Conservation (phyloP, 2,888 invertebrate genomes). For the Ectobius pallidus region DNA sequence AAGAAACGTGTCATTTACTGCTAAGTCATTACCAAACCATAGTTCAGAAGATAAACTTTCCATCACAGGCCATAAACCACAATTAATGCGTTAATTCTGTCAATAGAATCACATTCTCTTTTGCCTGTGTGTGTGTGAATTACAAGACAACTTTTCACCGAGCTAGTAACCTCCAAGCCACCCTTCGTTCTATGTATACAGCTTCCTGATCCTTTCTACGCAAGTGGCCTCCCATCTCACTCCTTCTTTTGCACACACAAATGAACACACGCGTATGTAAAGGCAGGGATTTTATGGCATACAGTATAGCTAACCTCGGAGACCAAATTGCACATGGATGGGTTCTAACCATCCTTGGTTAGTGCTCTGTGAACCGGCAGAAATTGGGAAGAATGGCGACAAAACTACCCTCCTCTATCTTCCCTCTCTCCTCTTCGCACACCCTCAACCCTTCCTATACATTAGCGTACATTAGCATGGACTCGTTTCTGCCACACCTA, state of each 20-base stretch:
- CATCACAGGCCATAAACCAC: too few relatives aligned
- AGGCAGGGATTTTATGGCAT: background rate
- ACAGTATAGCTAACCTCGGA: constrained; percentile 1
- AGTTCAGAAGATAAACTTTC: too few relatives aligned
- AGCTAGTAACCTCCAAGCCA: too few relatives aligned
- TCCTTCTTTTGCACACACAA: background rate
- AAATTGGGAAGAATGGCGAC: constrained; percentile 6
- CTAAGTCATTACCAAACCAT: too few relatives aligned
- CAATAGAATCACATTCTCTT: too few relatives aligned
- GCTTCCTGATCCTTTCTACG: background rate
- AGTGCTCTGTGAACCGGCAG: constrained; percentile 14
- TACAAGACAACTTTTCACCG: too few relatives aligned
- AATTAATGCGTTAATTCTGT: too few relatives aligned
- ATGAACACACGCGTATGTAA: background rate
- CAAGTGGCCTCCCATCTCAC: background rate
- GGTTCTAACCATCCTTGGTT: background rate
- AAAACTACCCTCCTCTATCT: background rate
- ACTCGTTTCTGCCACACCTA: background rate
- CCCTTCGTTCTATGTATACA: too few relatives aligned
- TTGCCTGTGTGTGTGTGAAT: too few relatives aligned
- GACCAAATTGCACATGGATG: background rate
- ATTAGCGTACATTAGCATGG: background rate
- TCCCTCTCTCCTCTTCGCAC: too few relatives aligned
- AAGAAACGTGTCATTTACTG: too few relatives aligned
- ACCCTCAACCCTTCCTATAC: too few relatives aligned